These are phyloP conservation scores for Noctua comes DNA, from an alignment of 2,888 invertebrate genomes.

Conservation along the genomic window DNA sequence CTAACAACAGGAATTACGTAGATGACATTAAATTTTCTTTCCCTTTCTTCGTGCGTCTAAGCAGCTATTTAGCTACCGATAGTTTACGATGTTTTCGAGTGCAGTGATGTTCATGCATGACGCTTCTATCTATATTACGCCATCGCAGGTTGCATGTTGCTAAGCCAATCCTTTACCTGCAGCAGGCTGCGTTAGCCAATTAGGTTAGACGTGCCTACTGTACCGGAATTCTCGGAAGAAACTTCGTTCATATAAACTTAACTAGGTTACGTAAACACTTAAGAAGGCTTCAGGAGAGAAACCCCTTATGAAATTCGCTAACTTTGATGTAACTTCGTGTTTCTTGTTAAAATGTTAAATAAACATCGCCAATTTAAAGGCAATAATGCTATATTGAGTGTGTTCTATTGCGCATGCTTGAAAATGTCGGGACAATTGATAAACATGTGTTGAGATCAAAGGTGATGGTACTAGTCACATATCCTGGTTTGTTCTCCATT, in stretches of 20 bases:
- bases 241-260: slow-evolving; percentile 1
- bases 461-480: slow-evolving; percentile 21
- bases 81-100: too few relatives aligned
- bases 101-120: too few relatives aligned
- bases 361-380: slow-evolving; percentile 43
- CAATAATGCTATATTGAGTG: slow-evolving; percentile 11
- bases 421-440: slow-evolving; percentile 52
- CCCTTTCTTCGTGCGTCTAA: too few relatives aligned
- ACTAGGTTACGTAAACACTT: slow-evolving; percentile 44
- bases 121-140: too few relatives aligned
- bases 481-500: slow-evolving; percentile 32
- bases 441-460: slow-evolving; percentile 41
- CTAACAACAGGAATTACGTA: too few relatives aligned
- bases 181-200: slow-evolving; percentile 35
- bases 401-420: slow-evolving; percentile 23
- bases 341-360: slow-evolving; percentile 16
- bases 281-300: slow-evolving; percentile 17
- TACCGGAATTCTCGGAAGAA: slow-evolving; percentile 14
- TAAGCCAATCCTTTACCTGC: slow-evolving; percentile 13
- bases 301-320: slow-evolving; percentile 18
- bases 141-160: not conserved
- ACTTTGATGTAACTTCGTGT: slow-evolving; percentile 15
- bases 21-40: too few relatives aligned
- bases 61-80: too few relatives aligned
- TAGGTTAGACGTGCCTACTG: slow-evolving; percentile 12